Percentiles rank a stretch among this genome's conserved stretches.
Evolutionary conservation across 2,113 vertebrate species (phyloP).

Genomic region (Collichthys lucidus): DNA sequence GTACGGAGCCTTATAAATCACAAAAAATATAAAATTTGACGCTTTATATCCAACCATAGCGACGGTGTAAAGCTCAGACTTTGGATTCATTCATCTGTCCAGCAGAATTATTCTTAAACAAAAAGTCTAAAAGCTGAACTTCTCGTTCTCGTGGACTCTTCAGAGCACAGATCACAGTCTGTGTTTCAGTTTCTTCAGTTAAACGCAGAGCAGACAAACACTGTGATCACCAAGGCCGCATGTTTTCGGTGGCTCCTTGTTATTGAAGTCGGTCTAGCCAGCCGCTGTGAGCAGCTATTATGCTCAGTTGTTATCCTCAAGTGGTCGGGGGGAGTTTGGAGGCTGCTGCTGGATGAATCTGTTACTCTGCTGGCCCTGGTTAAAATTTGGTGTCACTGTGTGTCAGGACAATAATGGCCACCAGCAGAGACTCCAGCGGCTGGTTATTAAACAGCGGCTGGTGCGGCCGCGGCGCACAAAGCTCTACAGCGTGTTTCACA

Average conservation of each 20-base stretch:
- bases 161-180: background rate
- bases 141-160: background rate
- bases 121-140: background rate
- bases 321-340: constrained; percentile 33
- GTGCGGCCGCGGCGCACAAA: constrained; percentile 81
- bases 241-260: background rate
- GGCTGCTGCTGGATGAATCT: constrained; percentile 40
- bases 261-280: background rate
- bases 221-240: background rate
- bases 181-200: background rate
- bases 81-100: background rate
- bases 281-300: constrained; percentile 31
- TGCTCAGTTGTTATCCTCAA: constrained; percentile 33
- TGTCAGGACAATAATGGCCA: constrained; percentile 66
- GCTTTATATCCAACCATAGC: background rate
- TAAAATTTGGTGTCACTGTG: constrained; percentile 56
- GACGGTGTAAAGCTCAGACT: background rate
- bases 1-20: background rate
- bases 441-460: constrained; percentile 73
- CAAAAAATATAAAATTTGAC: background rate
- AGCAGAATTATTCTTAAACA: background rate
- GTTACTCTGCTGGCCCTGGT: constrained; percentile 54
- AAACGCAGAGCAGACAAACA: background rate
- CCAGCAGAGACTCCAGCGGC: constrained; percentile 50
- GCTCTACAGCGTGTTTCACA: constrained; percentile 76